Conservation (phyloP, 2,113 vertebrate species). For the Lophius piscatorius region DNA sequence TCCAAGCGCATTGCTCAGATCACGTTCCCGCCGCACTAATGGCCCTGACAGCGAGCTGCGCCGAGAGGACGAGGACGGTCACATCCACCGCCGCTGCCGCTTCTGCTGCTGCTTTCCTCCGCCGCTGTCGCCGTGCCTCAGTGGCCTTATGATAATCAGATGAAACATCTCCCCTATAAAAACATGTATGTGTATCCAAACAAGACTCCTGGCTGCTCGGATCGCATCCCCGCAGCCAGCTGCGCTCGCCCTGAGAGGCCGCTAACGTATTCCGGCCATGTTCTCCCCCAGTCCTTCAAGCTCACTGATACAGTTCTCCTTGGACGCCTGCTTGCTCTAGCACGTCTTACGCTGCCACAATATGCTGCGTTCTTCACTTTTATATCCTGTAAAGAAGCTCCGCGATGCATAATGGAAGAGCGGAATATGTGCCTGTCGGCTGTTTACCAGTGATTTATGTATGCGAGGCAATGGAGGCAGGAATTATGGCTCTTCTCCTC, state of each 20-base stretch:
- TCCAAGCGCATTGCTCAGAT: slow-evolving; percentile 98
- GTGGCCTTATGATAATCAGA: slow-evolving; percentile 76
- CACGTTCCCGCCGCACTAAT: slow-evolving; percentile 89
- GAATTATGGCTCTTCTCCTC: slow-evolving; percentile 12
- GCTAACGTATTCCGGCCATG: slow-evolving; percentile 61
- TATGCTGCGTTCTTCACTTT: slow-evolving; percentile 63
- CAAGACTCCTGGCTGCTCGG: slow-evolving; percentile 38
- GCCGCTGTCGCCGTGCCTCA: slow-evolving; percentile 56
- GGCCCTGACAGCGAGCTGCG: slow-evolving; percentile 89
- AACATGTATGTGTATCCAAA: slow-evolving; percentile 69
- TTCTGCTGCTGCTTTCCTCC: slow-evolving; percentile 56
- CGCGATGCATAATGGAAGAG: slow-evolving; percentile 71
- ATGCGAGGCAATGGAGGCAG: slow-evolving; percentile 15
- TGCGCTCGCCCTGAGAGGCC: slow-evolving; percentile 56
- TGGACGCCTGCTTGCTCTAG: slow-evolving; percentile 69
- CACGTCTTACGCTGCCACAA: slow-evolving; percentile 65
- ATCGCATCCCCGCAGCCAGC: slow-evolving; percentile 40
- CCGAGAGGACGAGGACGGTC: slow-evolving; percentile 74
- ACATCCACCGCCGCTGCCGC: slow-evolving; percentile 60
- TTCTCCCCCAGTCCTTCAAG: slow-evolving; percentile 58
- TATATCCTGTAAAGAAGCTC: slow-evolving; percentile 53
- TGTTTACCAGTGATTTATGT: slow-evolving; percentile 61
- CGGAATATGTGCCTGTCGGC: slow-evolving; percentile 56
- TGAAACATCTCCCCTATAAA: slow-evolving; percentile 53
- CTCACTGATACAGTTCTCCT: slow-evolving; percentile 68